A percentile compares a stretch with the other conserved stretches of the same genome.
These are phyloP conservation scores for Philantomba maxwellii DNA, from an alignment of 2,113 vertebrate species.

Conservation along the genomic window DNA sequence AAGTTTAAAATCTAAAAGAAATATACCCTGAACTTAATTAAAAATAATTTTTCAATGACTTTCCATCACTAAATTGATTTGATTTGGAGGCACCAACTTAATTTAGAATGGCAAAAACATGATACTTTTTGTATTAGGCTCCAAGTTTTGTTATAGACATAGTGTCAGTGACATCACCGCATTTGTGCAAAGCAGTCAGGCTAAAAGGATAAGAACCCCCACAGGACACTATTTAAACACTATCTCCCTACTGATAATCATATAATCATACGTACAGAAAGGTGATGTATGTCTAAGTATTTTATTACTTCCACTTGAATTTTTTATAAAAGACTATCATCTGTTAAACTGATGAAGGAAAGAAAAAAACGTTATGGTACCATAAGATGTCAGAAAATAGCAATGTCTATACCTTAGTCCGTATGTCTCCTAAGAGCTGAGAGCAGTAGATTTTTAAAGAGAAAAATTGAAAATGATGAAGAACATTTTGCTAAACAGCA, in stretches of 20 bases:
- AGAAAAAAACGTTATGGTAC: conserved; percentile 65
- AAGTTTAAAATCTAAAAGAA: conserved; percentile 7
- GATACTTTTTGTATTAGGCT: not conserved
- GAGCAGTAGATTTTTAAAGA: conserved; percentile 89
- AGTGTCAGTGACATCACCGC: not conserved
- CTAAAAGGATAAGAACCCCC: not conserved
- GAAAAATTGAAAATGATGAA: conserved; percentile 79
- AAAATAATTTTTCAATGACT: not conserved
- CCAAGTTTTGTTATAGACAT: not conserved
- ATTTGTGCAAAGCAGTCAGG: not conserved
- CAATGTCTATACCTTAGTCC: conserved; percentile 93
- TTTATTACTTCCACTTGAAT: conserved; percentile 28
- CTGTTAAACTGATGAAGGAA: conserved; percentile 46
- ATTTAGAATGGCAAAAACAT: not conserved
- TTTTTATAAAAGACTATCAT: conserved; percentile 39
- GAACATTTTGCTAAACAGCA: conserved; percentile 68
- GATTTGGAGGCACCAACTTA: not conserved
- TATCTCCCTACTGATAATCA: not conserved
- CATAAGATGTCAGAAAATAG: conserved; percentile 75
- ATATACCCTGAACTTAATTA: not conserved
- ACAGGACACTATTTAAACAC: not conserved
- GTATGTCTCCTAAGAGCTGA: conserved; percentile 99
- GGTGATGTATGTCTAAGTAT: not conserved
- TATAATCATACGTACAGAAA: not conserved
- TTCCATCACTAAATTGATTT: not conserved